Base-by-base conservation (phyloP, 2,113 vertebrate species). In the Otocyon megalotis region DNA sequence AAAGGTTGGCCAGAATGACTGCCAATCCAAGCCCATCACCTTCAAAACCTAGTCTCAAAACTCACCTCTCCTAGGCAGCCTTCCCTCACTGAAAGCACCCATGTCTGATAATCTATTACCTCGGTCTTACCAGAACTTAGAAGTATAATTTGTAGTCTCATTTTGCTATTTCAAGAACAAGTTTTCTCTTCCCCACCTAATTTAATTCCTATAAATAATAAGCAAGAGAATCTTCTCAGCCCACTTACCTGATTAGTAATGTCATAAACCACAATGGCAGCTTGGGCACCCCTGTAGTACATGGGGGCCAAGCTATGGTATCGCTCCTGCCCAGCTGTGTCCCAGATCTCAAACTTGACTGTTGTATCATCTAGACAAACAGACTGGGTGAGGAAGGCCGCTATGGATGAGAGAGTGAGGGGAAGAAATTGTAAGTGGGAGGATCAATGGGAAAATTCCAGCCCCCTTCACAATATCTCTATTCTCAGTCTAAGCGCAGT, bases 291-390 rank as follows among this genome's bases (percentile, higher is more conserved):
- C 95, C 99, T 98, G 93, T 99, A 99, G 96, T 99, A 99, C 99
- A 99, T 99, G 1, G 99, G 99, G 35, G 99, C 99, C 98, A 99
- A 98, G n/a, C 99, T 99, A 98, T 99, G 99, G 91, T 99, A 99
- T 43, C 99, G 92, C 83, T 99, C 99, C 95, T 99, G 99, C 32
- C 99, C 99, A n/a, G 99, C 99, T 11, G 99, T 99, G 80, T 99
- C 99, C 99, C 99, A 99, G 97, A 99, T 99, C 96, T 99, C 99
- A 97, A 99, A 99, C 96, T 99, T 99, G 65, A 99, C 99, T 37
- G 99, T 99, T 83, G 98, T 99, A 95, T 99, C 99, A 91, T 99
- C 99, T 98, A 99, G 97, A 98, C 99, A 99, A 88, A 99, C 99
- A 0, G 99, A 99, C 72, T 99, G 99, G 82, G 99, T 99, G 54